Percentiles rank a stretch among this genome's conserved stretches.
Evolutionary conservation across 2,797 vertebrate species (phyloP).

Genomic region (Fistularia commersonii): DNA sequence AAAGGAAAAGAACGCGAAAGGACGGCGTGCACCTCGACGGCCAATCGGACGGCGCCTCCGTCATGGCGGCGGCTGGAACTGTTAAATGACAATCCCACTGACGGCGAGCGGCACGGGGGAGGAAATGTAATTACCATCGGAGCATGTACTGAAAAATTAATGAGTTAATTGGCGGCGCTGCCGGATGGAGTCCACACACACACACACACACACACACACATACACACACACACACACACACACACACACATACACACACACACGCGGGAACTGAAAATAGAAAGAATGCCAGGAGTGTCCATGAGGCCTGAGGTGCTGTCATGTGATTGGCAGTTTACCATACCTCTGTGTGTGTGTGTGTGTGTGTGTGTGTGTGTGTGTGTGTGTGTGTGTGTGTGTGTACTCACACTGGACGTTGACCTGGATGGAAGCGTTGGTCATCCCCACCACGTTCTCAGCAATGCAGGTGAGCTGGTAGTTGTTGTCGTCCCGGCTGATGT

Average conservation of each 20-base stretch:
- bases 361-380: too few species aligned
- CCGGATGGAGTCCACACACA: slow-evolving; percentile 60
- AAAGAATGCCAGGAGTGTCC: slow-evolving; percentile 45
- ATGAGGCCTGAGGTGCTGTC: too few species aligned
- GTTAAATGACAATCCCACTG: slow-evolving; percentile 74
- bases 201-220: background rate
- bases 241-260: too few species aligned
- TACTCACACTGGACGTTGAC: slow-evolving; percentile 93
- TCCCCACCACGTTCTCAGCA: slow-evolving; percentile 95
- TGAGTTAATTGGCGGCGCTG: slow-evolving; percentile 71
- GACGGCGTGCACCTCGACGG: slow-evolving; percentile 69
- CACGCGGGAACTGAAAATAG: too few species aligned
- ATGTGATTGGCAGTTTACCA: too few species aligned
- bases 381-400: too few species aligned
- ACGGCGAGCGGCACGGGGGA: slow-evolving; percentile 66
- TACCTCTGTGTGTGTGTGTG: too few species aligned
- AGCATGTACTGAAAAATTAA: slow-evolving; percentile 73
- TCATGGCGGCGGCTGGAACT: slow-evolving; percentile 66
- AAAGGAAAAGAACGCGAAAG: slow-evolving; percentile 61
- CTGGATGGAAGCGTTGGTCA: slow-evolving; percentile 92
- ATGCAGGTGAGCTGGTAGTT: slow-evolving; percentile 92
- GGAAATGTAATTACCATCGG: slow-evolving; percentile 73
- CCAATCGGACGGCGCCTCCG: slow-evolving; percentile 72
- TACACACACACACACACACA: too few species aligned
- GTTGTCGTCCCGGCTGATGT: slow-evolving; percentile 94